Base-by-base conservation (phyloP, 2,113 vertebrate genomes). In the Aptenodytes patagonicus region DNA sequence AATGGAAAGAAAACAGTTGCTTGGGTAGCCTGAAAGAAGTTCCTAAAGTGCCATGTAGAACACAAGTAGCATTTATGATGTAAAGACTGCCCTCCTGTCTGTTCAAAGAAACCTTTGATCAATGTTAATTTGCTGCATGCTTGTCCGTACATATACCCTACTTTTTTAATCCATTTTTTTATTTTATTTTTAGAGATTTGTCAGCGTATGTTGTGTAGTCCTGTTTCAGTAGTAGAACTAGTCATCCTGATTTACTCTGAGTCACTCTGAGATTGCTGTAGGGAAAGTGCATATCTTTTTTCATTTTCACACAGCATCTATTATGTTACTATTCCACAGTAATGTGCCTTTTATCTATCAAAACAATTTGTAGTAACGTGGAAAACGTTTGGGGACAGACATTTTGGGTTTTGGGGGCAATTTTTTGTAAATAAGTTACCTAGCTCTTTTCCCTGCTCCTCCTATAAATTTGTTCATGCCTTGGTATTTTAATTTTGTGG, bases 141-240 rank as follows among this genome's bases (percentile, higher is more conserved):
- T 32, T 65, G 8, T 40, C 34, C n/a, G 40, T 58, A 5, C 15
- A 5, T 17, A 54, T 1, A 19, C 9, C 25, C 0, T 1, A 16
- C n/a, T 7, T 34, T 38, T 17, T 15, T 31, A 40, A 13, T 9
- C 28, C 40, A 40, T 11, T 17, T 11, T 19, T 40, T 40, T 40
- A 40, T 40, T 32, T 19, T 29, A 70, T 34, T 36, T 40, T 40
- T 40, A 11, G 28, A 70, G 29, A 40, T 80, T 9, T 57, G 29
- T 55, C 2, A 1, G 7, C 0, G 0, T 31, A 9, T 25, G 19
- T 64, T 72, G 13, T 6, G 4, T 57, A 42, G 58, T 49, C 31
- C 58, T 72, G 25, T 69, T 46, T n/a, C 31, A 55, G 34, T 18
- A 20, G 9, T 2, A 60, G 52, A 70, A 24, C 19, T 38, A 14